Conservation (phyloP, 1,140 invertebrate species). For the Laupala kohalensis region DNA sequence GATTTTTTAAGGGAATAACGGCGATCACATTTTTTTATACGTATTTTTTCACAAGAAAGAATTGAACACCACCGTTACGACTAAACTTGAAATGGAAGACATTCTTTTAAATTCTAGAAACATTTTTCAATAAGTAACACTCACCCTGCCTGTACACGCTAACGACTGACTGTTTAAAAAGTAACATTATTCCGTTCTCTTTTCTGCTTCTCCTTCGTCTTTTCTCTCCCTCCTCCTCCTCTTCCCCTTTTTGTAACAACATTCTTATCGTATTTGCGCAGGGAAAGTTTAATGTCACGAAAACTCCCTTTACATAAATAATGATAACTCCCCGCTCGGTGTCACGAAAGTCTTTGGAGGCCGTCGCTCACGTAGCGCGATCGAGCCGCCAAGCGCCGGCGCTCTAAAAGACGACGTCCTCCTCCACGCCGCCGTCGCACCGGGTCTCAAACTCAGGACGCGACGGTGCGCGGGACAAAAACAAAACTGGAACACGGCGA, state of each 20-base stretch:
- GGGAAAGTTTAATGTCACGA: neutral
- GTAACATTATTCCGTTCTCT: neutral
- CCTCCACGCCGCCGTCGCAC: neutral
- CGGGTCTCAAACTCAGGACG: neutral
- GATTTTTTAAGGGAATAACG: too few species aligned
- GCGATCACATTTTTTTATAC: neutral
- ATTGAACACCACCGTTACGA: neutral
- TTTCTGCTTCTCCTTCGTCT: neutral
- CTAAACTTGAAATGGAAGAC: neutral
- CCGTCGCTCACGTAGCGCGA: too few species aligned
- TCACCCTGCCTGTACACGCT: neutral
- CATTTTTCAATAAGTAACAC: neutral
- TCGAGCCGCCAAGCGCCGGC: neutral
- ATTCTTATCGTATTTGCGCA: neutral
- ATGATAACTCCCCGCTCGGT: neutral
- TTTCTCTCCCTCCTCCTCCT: neutral
- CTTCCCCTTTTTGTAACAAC: neutral
- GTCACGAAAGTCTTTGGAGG: neutral
- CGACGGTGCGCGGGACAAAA: neutral
- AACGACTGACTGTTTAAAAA: neutral
- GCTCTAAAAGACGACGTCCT: neutral
- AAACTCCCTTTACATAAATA: neutral
- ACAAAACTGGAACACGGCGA: neutral
- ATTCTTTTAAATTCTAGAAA: neutral
- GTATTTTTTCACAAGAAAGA: neutral